phyloP scores from a whole-genome alignment of 2,797 vertebrate genomes.

The Liparis tanakae region DNA sequence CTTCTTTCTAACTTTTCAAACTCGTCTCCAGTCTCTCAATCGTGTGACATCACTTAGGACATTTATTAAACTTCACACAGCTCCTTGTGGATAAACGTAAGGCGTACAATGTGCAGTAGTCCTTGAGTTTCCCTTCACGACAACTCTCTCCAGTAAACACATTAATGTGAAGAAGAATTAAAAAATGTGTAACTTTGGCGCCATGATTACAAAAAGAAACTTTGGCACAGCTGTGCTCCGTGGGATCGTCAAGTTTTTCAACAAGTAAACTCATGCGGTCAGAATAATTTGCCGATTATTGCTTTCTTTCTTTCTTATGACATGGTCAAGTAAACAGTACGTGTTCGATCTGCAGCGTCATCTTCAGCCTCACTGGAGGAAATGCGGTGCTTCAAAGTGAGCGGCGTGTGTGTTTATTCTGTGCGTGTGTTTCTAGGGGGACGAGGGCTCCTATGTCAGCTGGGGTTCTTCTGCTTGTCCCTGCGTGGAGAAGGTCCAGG shows the following conservation, averaged over 20 bases:
- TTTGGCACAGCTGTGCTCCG: neutral
- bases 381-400: neutral
- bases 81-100: too few species aligned
- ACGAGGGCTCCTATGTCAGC: conserved; percentile 79
- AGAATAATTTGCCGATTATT: too few species aligned
- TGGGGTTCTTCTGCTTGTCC: conserved; percentile 91
- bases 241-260: neutral
- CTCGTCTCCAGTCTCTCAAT: neutral
- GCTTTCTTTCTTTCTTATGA: neutral
- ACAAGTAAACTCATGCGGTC: too few species aligned
- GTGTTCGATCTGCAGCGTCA: neutral
- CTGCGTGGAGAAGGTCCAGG: conserved; percentile 91
- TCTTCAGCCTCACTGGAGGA: too few species aligned
- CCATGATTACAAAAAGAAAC: neutral
- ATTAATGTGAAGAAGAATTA: neutral
- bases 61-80: too few species aligned
- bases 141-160: neutral
- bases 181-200: too few species aligned
- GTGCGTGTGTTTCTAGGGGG: conserved; percentile 72
- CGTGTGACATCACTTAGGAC: too few species aligned
- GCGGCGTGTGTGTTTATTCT: neutral
- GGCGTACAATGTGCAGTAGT: neutral
- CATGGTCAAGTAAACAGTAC: neutral
- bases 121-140: too few species aligned
- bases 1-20: neutral